Evolutionary conservation across 2,888 invertebrate species (phyloP).

Genomic region (Criorhina ranunculi): DNA sequence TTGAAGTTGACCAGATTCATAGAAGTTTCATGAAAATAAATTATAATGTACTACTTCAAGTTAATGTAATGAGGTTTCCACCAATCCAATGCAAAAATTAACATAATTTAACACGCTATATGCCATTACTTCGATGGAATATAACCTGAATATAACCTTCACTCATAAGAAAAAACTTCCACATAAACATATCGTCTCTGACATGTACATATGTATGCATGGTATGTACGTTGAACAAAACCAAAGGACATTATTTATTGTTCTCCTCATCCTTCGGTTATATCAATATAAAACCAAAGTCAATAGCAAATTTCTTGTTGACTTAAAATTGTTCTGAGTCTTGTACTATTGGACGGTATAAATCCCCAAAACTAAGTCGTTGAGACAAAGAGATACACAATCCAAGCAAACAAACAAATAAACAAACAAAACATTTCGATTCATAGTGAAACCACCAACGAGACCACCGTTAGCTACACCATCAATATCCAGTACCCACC

Average conservation of each 20-base stretch:
- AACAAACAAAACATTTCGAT: constrained; percentile 71
- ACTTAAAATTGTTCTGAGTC: constrained; percentile 72
- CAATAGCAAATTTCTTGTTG: constrained; percentile 76
- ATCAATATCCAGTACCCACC: not conserved
- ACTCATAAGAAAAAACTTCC: not conserved
- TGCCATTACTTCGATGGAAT: too few species aligned
- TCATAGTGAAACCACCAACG: constrained; percentile 51
- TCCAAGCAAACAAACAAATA: constrained; percentile 28
- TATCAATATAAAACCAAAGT: constrained; percentile 71
- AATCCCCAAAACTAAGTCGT: constrained; percentile 70
- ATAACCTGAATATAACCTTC: too few species aligned
- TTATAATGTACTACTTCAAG: too few species aligned
- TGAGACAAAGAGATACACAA: constrained; percentile 70
- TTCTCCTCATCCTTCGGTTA: constrained; percentile 16
- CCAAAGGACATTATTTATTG: constrained; percentile 46
- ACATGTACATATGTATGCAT: too few species aligned
- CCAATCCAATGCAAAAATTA: too few species aligned
- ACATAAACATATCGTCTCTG: constrained; percentile 16
- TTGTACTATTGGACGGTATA: constrained; percentile 68
- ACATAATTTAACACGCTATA: too few species aligned
- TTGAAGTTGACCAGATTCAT: too few species aligned
- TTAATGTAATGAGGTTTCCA: too few species aligned
- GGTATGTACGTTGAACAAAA: not conserved
- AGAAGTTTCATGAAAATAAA: too few species aligned
- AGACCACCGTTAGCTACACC: constrained; percentile 42